Evolutionary conservation across 2,113 vertebrate species (phyloP).

Genomic region (Anser brachyrhynchus): DNA sequence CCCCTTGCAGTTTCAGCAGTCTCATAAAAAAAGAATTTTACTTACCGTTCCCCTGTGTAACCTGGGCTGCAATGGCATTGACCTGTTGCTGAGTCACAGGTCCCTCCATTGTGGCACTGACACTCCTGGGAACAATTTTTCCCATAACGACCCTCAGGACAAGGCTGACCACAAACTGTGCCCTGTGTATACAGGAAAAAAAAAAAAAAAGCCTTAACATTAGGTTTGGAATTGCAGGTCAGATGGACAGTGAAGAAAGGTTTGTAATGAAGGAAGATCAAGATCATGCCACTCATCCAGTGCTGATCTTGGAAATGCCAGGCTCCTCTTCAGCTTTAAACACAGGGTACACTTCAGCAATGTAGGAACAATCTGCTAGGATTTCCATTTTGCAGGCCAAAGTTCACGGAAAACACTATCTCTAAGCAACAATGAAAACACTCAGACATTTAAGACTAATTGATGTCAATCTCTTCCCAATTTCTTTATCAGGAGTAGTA

Average conservation of each 20-base stretch:
- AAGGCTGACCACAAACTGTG: constrained; percentile 95
- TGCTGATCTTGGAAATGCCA: constrained; percentile 8
- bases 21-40: neutral
- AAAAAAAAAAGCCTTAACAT: constrained; percentile 33
- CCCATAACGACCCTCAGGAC: constrained; percentile 90
- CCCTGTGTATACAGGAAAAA: constrained; percentile 80
- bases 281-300: neutral
- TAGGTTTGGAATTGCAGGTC: constrained; percentile 12
- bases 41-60: constrained; percentile 92
- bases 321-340: constrained; percentile 2
- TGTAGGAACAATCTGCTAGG: neutral
- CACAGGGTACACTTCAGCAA: neutral
- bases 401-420: constrained; percentile 11
- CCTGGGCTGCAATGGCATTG: constrained; percentile 91
- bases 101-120: constrained; percentile 94
- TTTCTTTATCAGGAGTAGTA: neutral
- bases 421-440: constrained; percentile 16
- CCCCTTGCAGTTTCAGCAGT: neutral
- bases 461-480: neutral
- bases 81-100: constrained; percentile 82
- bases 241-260: neutral
- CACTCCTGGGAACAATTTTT: constrained; percentile 95
- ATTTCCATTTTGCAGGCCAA: constrained; percentile 35
- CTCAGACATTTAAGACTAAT: neutral
- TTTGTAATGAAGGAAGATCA: neutral